Percentiles rank a stretch among this genome's conserved stretches.
Conservation (phyloP, 2,797 vertebrate species). For the Amniataba percoides region DNA sequence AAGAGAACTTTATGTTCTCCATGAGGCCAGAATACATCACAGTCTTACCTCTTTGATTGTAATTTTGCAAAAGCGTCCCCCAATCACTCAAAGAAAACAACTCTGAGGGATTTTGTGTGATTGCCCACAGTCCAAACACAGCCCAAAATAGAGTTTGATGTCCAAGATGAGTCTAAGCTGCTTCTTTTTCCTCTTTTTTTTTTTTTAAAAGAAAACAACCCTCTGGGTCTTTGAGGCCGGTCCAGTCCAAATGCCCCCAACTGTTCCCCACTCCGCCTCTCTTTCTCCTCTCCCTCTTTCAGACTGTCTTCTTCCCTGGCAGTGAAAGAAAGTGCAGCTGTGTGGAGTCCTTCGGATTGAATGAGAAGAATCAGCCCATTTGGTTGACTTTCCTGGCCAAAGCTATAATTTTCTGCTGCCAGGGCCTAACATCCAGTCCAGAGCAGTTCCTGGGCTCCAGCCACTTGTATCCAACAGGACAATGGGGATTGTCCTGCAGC, state of each 20-base stretch:
- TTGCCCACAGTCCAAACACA: constrained; percentile 58
- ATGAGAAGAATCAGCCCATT: constrained; percentile 83
- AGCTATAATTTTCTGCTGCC: constrained; percentile 68
- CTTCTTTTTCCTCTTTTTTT: constrained; percentile 25
- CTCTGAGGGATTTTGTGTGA: constrained; percentile 59
- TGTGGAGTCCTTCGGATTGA: constrained; percentile 76
- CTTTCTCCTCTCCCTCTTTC: constrained; percentile 67
- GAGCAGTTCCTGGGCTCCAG: constrained; percentile 65
- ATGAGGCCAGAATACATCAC: constrained; percentile 61
- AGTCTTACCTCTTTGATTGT: constrained; percentile 67
- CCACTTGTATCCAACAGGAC: constrained; percentile 63
- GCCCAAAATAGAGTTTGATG: constrained; percentile 63
- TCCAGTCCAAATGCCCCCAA: constrained; percentile 73
- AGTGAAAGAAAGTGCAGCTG: constrained; percentile 81
- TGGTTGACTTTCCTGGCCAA: constrained; percentile 78
- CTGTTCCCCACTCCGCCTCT: constrained; percentile 62
- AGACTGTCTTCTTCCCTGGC: constrained; percentile 71
- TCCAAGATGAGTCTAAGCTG: constrained; percentile 61
- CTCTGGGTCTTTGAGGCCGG: constrained; percentile 65
- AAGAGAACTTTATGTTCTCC: constrained; percentile 56
- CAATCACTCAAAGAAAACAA: constrained; percentile 62
- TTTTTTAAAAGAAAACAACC: constrained; percentile 58
- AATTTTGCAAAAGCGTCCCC: constrained; percentile 70
- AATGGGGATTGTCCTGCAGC: constrained; percentile 64
- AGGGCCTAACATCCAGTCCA: constrained; percentile 63